phyloP scores from a whole-genome alignment of 2,113 vertebrate genomes.

The Oxyura jamaicensis region DNA sequence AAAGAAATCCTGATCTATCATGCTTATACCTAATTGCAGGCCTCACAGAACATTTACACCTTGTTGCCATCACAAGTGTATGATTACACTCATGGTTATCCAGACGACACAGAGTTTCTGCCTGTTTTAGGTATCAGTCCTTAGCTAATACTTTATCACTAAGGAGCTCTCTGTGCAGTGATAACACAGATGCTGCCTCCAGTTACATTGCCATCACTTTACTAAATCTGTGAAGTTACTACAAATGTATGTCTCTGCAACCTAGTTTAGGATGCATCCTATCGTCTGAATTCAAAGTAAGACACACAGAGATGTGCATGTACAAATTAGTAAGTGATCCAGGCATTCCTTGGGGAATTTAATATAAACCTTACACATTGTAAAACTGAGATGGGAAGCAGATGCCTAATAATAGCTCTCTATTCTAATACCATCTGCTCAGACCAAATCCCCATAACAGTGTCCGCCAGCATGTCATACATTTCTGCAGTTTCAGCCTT shows the following conservation, averaged over 20 bases:
- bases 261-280: neutral
- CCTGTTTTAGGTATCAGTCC: neutral
- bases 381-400: slow-evolving; percentile 42
- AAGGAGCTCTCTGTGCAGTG: neutral
- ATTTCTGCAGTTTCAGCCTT: slow-evolving; percentile 67
- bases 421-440: slow-evolving; percentile 63
- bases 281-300: neutral
- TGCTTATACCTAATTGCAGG: neutral
- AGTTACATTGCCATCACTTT: neutral
- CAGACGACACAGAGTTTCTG: neutral
- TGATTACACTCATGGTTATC: neutral
- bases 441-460: neutral
- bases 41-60: neutral
- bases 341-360: slow-evolving; percentile 25
- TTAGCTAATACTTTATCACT: neutral
- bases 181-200: neutral
- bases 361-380: neutral
- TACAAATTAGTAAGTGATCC: slow-evolving; percentile 15
- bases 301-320: neutral
- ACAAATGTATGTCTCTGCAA: neutral
- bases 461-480: neutral
- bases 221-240: neutral
- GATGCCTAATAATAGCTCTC: slow-evolving; percentile 64
- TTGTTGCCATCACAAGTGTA: neutral
- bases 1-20: neutral